Percentiles rank a stretch among this genome's conserved stretches.
These are phyloP conservation scores for Malthinus seriepunctatus DNA, from an alignment of 2,888 invertebrate species.

Conservation along the genomic window DNA sequence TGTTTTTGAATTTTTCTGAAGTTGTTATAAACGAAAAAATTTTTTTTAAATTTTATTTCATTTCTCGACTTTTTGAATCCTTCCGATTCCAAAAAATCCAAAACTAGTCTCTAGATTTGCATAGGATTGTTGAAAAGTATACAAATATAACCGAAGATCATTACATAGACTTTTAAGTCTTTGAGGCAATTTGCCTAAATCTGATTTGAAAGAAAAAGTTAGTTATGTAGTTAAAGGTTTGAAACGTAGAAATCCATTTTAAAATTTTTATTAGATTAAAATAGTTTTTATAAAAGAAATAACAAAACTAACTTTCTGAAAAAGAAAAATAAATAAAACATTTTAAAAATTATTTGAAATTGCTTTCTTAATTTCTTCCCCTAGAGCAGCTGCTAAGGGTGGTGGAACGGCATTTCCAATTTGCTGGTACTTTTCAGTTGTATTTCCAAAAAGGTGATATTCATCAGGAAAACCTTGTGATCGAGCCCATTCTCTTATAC, in stretches of 20 bases:
- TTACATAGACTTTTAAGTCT: constrained; percentile 79
- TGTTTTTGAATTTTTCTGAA: too few relatives aligned
- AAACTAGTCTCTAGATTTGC: constrained; percentile 90
- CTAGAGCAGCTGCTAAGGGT: constrained; percentile 77
- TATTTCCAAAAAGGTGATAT: constrained; percentile 75
- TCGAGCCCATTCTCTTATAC: constrained; percentile 87
- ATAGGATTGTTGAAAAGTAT: constrained; percentile 81
- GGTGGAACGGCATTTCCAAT: constrained; percentile 91
- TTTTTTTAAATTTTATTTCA: too few relatives aligned
- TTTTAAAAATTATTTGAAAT: background rate
- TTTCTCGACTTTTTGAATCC: too few relatives aligned
- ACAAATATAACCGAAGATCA: constrained; percentile 92
- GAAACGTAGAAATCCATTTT: constrained; percentile 58
- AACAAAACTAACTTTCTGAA: too few relatives aligned
- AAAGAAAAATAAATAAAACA: too few relatives aligned
- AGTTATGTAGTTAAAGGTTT: constrained; percentile 70
- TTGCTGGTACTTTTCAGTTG: constrained; percentile 80
- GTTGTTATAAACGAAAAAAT: too few relatives aligned
- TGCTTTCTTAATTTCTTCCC: constrained; percentile 70
- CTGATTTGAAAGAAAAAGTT: constrained; percentile 78
- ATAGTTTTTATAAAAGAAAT: too few relatives aligned
- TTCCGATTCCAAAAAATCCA: too few relatives aligned
- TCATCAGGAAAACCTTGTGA: constrained; percentile 84
- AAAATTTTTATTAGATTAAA: too few relatives aligned
- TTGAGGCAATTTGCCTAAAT: constrained; percentile 84